Percentiles rank a stretch among this genome's conserved stretches.
These are phyloP conservation scores for Muricea muricata DNA, from an alignment of 92 coral and sea anemone genomes.

Conservation along the genomic window DNA sequence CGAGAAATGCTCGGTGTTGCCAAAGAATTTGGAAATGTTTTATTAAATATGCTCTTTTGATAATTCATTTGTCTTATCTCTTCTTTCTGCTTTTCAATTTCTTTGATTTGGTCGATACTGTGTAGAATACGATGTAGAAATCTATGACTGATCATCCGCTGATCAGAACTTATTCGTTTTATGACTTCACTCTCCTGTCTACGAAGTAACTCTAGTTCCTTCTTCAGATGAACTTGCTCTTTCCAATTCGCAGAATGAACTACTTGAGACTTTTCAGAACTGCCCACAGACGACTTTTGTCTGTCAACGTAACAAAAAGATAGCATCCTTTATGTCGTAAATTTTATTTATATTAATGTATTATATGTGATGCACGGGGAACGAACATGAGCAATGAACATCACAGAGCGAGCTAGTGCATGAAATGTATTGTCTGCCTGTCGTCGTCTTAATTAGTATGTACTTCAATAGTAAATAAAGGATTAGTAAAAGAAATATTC, in stretches of 20 bases:
- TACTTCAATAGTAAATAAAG: background rate
- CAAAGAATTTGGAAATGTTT: background rate
- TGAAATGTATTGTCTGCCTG: background rate
- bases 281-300: conserved; percentile 88
- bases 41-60: background rate
- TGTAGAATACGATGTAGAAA: conserved; percentile 79
- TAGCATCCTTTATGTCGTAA: conserved; percentile 39
- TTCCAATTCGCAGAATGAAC: conserved; percentile 99
- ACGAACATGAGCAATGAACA: background rate
- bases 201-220: conserved; percentile 78
- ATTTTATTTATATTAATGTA: no score
- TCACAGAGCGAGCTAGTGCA: background rate
- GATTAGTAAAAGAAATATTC: no score
- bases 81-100: conserved; percentile 69
- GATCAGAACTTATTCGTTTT: conserved; percentile 79
- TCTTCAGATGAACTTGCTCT: conserved; percentile 88
- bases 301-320: conserved; percentile 89
- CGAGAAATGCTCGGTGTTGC: background rate
- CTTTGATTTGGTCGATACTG: conserved; percentile 83
- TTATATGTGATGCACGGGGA: background rate
- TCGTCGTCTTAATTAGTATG: background rate
- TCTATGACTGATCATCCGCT: conserved; percentile 78
- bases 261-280: conserved; percentile 96
- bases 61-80: conserved; percentile 32
- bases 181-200: conserved; percentile 86